A percentile compares a stretch with the other conserved stretches of the same genome.
Evolutionary conservation across 1,140 invertebrate species (phyloP).

Genomic region (Ridgeia piscesae): DNA sequence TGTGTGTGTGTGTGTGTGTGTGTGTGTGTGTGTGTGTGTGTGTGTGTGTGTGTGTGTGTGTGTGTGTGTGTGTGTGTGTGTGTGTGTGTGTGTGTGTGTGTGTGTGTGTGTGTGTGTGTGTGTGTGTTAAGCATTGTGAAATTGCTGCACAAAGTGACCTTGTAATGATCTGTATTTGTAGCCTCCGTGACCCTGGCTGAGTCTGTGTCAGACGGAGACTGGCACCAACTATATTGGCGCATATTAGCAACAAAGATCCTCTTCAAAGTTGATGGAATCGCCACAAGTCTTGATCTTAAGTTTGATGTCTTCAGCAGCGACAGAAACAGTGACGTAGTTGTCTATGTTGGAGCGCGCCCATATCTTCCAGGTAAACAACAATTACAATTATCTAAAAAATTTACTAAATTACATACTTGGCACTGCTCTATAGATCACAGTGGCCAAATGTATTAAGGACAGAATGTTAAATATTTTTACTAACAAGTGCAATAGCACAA

Average conservation of each 20-base stretch:
- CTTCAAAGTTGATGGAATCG: neutral
- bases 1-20: too few species aligned
- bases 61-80: too few species aligned
- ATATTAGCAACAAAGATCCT: conserved; percentile 19
- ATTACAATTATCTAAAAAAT: neutral
- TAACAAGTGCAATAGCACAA: too few species aligned
- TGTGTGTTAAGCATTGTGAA: neutral
- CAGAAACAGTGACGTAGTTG: conserved; percentile 27
- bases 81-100: too few species aligned
- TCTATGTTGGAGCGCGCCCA: conserved; percentile 40
- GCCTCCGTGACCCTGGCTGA: conserved; percentile 24
- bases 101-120: too few species aligned
- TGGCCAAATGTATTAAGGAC: too few species aligned
- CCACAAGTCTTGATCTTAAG: too few species aligned
- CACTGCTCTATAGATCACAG: neutral
- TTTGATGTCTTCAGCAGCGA: conserved; percentile 1
- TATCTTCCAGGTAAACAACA: conserved; percentile 34
- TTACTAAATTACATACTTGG: neutral
- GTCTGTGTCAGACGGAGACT: conserved; percentile 36
- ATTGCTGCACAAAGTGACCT: neutral
- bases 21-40: too few species aligned
- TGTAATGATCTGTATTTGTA: conserved; percentile 21
- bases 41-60: too few species aligned
- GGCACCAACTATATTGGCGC: conserved; percentile 38
- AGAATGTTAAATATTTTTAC: too few species aligned